phyloP scores from a whole-genome alignment of 2,113 vertebrate species.

The Onychostruthus taczanowskii region DNA sequence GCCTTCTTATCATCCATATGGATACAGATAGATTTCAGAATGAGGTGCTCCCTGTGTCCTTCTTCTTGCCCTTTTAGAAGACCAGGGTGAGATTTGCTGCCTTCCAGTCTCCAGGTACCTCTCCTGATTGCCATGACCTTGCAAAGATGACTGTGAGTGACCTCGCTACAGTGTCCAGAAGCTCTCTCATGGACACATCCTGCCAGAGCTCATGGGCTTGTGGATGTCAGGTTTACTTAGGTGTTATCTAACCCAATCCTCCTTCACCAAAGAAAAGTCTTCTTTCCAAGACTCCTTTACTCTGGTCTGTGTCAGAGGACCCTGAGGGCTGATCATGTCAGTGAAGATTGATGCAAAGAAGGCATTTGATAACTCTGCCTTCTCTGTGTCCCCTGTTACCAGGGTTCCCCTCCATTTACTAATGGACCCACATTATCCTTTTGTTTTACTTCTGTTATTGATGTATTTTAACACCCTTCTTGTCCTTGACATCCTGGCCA shows the following conservation, averaged over 20 bases:
- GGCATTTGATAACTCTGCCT: background rate
- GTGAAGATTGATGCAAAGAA: background rate
- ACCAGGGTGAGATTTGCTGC: background rate
- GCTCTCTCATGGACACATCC: background rate
- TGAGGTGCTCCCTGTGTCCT: background rate
- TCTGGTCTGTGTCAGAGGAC: background rate
- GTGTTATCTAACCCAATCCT: background rate
- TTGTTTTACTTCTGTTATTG: background rate
- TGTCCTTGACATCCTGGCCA: background rate
- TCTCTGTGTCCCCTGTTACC: rapidly evolving
- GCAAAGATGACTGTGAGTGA: background rate
- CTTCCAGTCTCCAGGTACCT: background rate
- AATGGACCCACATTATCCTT: background rate
- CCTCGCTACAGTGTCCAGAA: rapidly evolving
- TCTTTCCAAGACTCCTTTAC: background rate
- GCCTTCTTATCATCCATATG: background rate
- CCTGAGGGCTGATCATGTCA: background rate
- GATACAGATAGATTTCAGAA: background rate
- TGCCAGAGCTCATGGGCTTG: background rate
- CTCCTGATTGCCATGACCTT: background rate
- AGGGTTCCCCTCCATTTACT: background rate
- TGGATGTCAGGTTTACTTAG: background rate
- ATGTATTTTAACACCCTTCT: background rate
- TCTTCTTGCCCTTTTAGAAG: background rate
- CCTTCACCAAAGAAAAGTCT: background rate